Evolutionary conservation across 2,888 invertebrate species (phyloP).

Genomic region (Glyphotaelius pellucidus): DNA sequence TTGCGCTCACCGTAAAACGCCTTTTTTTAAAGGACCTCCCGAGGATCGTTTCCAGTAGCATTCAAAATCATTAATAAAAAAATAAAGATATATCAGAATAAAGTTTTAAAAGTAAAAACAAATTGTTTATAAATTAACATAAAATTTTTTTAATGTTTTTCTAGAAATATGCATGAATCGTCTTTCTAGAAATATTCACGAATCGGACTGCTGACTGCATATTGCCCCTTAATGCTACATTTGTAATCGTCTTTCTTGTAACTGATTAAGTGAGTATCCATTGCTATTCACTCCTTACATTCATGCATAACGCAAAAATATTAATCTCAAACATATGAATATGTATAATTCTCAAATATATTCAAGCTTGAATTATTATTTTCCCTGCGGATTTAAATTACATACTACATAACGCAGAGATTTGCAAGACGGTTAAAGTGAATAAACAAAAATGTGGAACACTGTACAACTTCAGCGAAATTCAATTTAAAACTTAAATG

Average conservation of each 20-base stretch:
- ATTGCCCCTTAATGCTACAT: no score
- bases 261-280: background rate
- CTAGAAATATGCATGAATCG: no score
- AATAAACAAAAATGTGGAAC: slow-evolving; percentile 32
- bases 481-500: slow-evolving; percentile 44
- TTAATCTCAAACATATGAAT: background rate
- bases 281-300: background rate
- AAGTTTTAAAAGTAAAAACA: no score
- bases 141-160: no score
- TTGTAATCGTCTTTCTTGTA: background rate
- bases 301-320: background rate
- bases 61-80: no score
- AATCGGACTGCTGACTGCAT: no score
- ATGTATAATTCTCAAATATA: background rate
- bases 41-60: no score
- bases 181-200: no score
- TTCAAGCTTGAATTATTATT: background rate
- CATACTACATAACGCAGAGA: background rate
- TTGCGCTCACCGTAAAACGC: no score
- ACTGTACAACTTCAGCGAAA: slow-evolving; percentile 34
- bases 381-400: background rate
- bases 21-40: no score
- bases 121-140: no score
- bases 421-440: background rate
- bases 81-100: no score